Base-by-base conservation (phyloP, 2,113 vertebrate genomes). In the Etia nguti region DNA sequence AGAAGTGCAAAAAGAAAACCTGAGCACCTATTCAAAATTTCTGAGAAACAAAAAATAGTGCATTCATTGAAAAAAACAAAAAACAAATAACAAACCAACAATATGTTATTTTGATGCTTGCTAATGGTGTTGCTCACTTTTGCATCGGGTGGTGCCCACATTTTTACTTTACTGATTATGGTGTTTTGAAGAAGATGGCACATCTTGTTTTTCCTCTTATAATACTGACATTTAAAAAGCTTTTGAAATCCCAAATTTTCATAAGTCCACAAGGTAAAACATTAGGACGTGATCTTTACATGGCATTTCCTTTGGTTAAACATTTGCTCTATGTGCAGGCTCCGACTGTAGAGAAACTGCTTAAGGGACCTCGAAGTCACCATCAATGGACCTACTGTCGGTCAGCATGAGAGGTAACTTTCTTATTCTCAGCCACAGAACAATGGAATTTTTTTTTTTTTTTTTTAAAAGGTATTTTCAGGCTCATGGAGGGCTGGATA, bases 281-380 rank as follows among this genome's bases (percentile, higher is more conserved):
- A 81, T 89, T 73, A 85, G 77, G 88, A 85, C 3, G 20, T 90
- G 81, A 86, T 93, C 89, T 92, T 87, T 84, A 56, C 41, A 36
- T 90, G 86, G 77, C 75, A 90, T 93, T 93, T 93, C n/a, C 81
- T 88, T 90, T 91, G 85, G 81, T 93, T 90, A 84, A 90, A 91
- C 87, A 87, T 93, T 90, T 90, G 77, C 87, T 90, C 82, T 80
- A 3, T 86, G 70, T 83, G 75, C 55, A 54, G 70, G 59, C 29
- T 73, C 57, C 7, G 41, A 77, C 84, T 89, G 84, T 8, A 70
- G 41, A 89, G 38, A 77, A 86, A 90, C 81, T 86, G 86, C 90
- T 88, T 73, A 22, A 62, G 88, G 81, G 85, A 92, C 89, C 85
- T 82, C 59, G 50, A 89, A 90, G 85, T 91, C 90, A 80, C 85